phyloP scores from a whole-genome alignment of 2,113 vertebrate genomes.

The Neomonachus schauinslandi region DNA sequence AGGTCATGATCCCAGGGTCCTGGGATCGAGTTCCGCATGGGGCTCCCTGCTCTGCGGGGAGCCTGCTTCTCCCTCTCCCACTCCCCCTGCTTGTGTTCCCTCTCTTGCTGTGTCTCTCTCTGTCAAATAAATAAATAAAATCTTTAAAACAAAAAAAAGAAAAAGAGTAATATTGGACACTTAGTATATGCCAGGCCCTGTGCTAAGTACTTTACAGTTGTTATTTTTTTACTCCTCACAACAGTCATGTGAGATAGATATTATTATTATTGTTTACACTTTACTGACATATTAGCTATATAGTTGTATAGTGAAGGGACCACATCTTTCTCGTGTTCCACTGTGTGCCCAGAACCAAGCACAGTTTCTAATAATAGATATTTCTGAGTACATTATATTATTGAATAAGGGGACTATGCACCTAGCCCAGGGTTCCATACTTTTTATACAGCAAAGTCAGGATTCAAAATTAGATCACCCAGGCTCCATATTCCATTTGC shows the following conservation, averaged over 20 bases:
- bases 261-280: neutral
- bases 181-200: neutral
- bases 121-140: too few species aligned
- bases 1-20: too few species aligned
- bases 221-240: slow-evolving; percentile 7
- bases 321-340: neutral
- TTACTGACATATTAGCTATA: neutral
- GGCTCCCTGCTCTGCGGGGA: too few species aligned
- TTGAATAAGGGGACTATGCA: neutral
- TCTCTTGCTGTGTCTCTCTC: too few species aligned
- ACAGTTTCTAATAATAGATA: neutral
- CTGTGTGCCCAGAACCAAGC: neutral
- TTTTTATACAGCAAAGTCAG: neutral
- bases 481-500: neutral
- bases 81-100: too few species aligned
- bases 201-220: neutral
- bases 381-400: neutral
- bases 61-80: too few species aligned
- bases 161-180: neutral
- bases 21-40: too few species aligned
- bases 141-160: too few species aligned
- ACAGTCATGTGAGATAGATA: neutral
- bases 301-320: neutral
- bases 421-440: too few species aligned
- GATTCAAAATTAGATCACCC: neutral